These are phyloP conservation scores for Entomyzon cyanotis DNA, from an alignment of 2,113 vertebrate genomes.

Conservation along the genomic window DNA sequence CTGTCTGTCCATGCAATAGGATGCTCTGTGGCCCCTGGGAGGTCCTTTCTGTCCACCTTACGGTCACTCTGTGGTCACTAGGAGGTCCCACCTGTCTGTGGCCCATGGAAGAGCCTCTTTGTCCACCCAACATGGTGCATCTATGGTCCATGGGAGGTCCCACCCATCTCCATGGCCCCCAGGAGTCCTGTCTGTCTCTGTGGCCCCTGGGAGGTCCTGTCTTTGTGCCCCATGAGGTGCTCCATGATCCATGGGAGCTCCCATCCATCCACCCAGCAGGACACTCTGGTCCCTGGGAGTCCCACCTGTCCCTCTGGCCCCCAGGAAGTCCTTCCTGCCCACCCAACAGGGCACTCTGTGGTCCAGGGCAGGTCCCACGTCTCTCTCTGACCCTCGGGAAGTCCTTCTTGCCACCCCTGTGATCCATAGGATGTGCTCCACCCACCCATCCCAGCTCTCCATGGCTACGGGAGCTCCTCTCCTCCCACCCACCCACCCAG, in stretches of 20 bases:
- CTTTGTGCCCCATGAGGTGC: not conserved
- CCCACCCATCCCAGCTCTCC: not conserved
- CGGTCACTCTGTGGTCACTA: no score
- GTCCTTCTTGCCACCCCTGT: not conserved
- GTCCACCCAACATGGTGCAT: accelerated
- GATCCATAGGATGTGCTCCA: not conserved
- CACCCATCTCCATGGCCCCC: accelerated
- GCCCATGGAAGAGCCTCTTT: no score
- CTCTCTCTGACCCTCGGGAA: not conserved
- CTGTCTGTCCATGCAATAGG: not conserved
- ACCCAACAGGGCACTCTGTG: accelerated
- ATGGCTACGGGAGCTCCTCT: not conserved
- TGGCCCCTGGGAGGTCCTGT: not conserved
- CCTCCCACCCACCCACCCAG: not conserved
- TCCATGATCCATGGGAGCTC: not conserved
- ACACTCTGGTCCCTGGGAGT: not conserved
- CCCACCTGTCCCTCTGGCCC: not conserved
- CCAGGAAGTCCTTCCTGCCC: accelerated
- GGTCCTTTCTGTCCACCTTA: not conserved
- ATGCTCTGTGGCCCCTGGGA: not conserved
- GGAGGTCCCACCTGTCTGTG: no score
- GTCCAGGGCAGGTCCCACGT: not conserved
- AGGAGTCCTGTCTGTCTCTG: not conserved
- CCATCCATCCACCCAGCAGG: accelerated
- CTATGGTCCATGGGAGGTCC: not conserved